Evolutionary conservation across 2,888 invertebrate species (phyloP), one percentile per base, ranked within the genome.

Genomic region (Mongoloraphidia duomilia): DNA sequence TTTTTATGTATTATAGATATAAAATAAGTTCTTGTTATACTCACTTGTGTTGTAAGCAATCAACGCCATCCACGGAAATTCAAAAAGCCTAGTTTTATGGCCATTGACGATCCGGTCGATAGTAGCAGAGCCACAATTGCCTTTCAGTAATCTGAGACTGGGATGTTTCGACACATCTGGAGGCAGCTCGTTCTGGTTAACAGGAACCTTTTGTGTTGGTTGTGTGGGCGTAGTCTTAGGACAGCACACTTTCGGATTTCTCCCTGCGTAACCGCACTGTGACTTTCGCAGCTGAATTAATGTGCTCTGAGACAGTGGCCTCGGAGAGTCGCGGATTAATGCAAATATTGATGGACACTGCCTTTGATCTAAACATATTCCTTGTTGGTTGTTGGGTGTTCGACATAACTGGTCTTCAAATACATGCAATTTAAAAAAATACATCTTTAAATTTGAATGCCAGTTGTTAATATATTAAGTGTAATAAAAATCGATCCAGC

Each of bases 21-120:
- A n/a, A 26, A 6, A 3, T 26, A 26, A 26, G 6, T 26, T 26
- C 26, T 6, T 26, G 1, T 26, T 6, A 26, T 34, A 54, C 8
- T 49, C 36, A 52, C 64, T 56, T 37, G 60, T 62, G 13, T 61
- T 54, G 53, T 84, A 86, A 2, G 76, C 74, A n/a, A 86, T 61
- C 2, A 84, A 66, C 0, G 79, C 82, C 82, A 85, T 80, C 84
- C 84, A 86, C 0, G 85, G 85, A 65, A 77, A 82, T 56, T 84
- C 80, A 39, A 72, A 75, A 5, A 83, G 61, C 0, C 63, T 63
- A 0, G 84, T 79, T 50, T 70, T 66, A 41, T 76, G 71, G 0
- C 84, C 85, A 3, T 76, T 74, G 26, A 75, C 66, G 43, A 86
- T 76, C 56, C 76, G 74, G 41, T 73, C 69, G 8, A 67, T 64